A percentile compares a stretch with the other conserved stretches of the same genome.
Evolutionary conservation across 2,113 vertebrate species (phyloP).

Genomic region (Parus major): DNA sequence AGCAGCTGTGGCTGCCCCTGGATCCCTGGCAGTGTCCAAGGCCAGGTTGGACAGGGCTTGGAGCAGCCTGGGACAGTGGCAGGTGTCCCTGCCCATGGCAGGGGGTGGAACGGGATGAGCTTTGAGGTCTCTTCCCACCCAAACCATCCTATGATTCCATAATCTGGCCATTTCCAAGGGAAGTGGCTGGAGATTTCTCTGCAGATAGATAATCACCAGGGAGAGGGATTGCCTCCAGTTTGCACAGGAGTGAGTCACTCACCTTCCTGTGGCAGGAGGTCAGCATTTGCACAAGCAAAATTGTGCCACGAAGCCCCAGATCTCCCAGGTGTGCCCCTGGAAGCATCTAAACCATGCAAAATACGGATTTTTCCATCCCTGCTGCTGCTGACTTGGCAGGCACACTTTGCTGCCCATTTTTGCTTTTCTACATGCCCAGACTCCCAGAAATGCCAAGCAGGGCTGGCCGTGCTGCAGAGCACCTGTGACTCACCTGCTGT

Average conservation of each 20-base stretch:
- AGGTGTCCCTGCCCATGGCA: background rate
- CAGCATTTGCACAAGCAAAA: fast-evolving
- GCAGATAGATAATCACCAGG: background rate
- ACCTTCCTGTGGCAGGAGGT: conserved; percentile 43
- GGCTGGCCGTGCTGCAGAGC: background rate
- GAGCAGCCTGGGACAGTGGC: fast-evolving
- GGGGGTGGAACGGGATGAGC: background rate
- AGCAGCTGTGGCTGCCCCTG: background rate
- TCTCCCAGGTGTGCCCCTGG: background rate
- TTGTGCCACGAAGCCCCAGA: fast-evolving
- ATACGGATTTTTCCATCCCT: background rate
- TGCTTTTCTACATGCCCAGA: background rate
- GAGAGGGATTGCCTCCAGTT: conserved; percentile 11
- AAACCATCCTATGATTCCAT: background rate
- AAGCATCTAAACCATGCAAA: background rate
- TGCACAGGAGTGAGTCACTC: conserved; percentile 35
- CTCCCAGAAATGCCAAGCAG: background rate
- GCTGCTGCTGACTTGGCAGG: background rate
- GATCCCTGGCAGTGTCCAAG: background rate
- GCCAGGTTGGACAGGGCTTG: fast-evolving
- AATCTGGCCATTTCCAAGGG: background rate
- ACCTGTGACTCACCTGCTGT: background rate
- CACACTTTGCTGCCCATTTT: background rate
- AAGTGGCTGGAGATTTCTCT: conserved; percentile 16
- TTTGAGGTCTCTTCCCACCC: background rate